These are phyloP conservation scores for Orthonevra nobilis DNA, from an alignment of 2,888 invertebrate genomes.

Conservation along the genomic window DNA sequence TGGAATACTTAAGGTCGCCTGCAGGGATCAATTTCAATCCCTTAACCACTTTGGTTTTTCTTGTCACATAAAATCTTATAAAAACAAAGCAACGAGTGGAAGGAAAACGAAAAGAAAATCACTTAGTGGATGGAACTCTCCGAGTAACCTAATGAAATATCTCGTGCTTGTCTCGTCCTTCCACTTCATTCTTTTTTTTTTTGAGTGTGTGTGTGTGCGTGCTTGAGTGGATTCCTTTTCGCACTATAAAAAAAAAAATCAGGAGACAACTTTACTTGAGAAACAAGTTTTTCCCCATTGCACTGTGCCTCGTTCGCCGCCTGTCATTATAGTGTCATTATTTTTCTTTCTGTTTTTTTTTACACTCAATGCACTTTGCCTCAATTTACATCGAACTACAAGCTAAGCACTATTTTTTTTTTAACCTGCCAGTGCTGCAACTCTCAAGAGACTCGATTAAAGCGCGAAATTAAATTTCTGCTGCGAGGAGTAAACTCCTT, in stretches of 20 bases:
- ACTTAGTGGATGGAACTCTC: slow-evolving; percentile 32
- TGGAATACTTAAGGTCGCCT: too few relatives aligned
- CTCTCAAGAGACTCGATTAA: slow-evolving; percentile 31
- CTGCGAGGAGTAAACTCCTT: slow-evolving; percentile 40
- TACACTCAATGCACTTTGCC: slow-evolving; percentile 54
- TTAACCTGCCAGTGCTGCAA: not conserved
- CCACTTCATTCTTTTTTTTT: slow-evolving; percentile 9
- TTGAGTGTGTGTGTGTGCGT: not conserved
- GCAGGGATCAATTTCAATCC: too few relatives aligned
- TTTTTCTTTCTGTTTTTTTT: too few relatives aligned
- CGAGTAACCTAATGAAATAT: slow-evolving; percentile 37
- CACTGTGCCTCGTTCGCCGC: not conserved
- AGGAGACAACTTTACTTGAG: slow-evolving; percentile 10
- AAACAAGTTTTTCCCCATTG: slow-evolving; percentile 25
- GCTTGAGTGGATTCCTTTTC: slow-evolving; percentile 30
- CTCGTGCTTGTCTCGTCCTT: slow-evolving; percentile 2
- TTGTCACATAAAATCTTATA: slow-evolving; percentile 5
- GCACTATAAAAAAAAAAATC: slow-evolving; percentile 1
- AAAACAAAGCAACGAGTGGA: not conserved
- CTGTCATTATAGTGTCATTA: slow-evolving; percentile 56
- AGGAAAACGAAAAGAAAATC: slow-evolving; percentile 10
- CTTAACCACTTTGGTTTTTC: not conserved
- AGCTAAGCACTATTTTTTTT: not conserved
- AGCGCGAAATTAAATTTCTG: slow-evolving; percentile 55
- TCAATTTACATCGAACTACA: slow-evolving; percentile 64